phyloP scores from a whole-genome alignment of 2,797 vertebrate genomes.

The Pteronotus mesoamericanus region DNA sequence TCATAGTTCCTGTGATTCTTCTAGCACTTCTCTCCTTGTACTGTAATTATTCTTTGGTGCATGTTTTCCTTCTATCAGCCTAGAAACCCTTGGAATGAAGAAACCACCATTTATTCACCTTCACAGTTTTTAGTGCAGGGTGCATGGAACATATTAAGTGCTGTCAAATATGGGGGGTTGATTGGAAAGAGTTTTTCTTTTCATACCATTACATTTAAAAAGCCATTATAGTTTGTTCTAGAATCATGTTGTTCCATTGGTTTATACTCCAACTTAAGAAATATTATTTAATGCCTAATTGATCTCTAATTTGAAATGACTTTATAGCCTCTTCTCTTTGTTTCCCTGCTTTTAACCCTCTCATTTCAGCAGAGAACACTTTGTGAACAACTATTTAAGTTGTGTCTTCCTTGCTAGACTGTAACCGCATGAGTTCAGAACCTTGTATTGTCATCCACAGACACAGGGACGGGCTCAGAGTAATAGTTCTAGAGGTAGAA shows the following conservation, averaged over 20 bases:
- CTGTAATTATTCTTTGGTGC: not conserved
- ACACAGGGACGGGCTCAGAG: not conserved
- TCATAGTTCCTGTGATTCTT: not conserved
- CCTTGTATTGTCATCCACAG: not conserved
- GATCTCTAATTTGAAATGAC: not conserved
- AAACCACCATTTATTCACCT: not conserved
- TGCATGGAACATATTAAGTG: not conserved
- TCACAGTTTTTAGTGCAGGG: not conserved
- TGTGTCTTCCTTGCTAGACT: not conserved
- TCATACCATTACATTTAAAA: not conserved
- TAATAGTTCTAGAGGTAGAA: not conserved
- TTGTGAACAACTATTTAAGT: not conserved
- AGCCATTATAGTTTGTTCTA: not conserved
- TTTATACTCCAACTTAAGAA: not conserved
- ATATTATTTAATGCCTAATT: not conserved
- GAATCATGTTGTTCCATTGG: not conserved
- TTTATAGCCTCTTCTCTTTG: not conserved
- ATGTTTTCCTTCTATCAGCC: not conserved
- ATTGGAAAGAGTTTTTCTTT: slow-evolving; percentile 10
- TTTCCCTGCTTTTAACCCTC: not conserved
- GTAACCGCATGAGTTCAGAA: not conserved
- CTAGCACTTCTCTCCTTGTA: not conserved
- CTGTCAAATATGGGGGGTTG: not conserved
- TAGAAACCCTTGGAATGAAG: not conserved
- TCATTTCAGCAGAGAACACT: not conserved